Conservation (phyloP, 2,113 vertebrate species). For the Myotis brandtii region DNA sequence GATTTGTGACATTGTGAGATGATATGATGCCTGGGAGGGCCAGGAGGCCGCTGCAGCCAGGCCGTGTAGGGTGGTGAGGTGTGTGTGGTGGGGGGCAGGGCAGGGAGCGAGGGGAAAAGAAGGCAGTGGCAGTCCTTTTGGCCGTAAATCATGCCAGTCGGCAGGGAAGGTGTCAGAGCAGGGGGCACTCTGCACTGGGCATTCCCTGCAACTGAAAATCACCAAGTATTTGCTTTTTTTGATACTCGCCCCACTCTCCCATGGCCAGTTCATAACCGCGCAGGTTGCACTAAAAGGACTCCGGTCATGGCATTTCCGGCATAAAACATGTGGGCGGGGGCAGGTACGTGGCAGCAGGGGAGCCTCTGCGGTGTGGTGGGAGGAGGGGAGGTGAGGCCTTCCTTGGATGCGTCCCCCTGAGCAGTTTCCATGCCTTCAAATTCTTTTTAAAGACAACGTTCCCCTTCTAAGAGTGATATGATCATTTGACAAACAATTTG, state of each 20-base stretch:
- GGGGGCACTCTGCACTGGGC: not conserved
- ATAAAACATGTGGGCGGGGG: not conserved
- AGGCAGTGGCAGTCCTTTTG: not conserved
- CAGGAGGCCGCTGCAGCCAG: not conserved
- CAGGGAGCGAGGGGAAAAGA: not conserved
- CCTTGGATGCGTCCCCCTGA: not conserved
- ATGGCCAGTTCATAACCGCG: not conserved
- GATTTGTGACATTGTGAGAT: constrained; percentile 7
- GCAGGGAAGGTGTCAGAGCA: not conserved
- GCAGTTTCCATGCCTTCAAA: not conserved
- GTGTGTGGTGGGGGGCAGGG: not conserved
- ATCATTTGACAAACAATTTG: not conserved
- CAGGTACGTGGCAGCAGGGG: constrained; percentile 15
- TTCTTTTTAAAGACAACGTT: constrained; percentile 19
- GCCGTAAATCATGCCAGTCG: not conserved
- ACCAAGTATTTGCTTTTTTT: constrained; percentile 20
- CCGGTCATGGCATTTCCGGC: constrained; percentile 9
- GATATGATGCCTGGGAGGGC: not conserved
- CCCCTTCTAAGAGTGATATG: not conserved
- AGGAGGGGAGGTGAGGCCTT: constrained; percentile 11
- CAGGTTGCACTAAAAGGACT: constrained; percentile 19
- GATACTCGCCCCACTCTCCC: not conserved
- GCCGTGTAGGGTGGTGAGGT: not conserved
- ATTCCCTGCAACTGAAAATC: not conserved
- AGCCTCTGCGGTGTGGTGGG: not conserved